Conservation (phyloP, 2,113 vertebrate species). For the Danionella cerebrum region DNA sequence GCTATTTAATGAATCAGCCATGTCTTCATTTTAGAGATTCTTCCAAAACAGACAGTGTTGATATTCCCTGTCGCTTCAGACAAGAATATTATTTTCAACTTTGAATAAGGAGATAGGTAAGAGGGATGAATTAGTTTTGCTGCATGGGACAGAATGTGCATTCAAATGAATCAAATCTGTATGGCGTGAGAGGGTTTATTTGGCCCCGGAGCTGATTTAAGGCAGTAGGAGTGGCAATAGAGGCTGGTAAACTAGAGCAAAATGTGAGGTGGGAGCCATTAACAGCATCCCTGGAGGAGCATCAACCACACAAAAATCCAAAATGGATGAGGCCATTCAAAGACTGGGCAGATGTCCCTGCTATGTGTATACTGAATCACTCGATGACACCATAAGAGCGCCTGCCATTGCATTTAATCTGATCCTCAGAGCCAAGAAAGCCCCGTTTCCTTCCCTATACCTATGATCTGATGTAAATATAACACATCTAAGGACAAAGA, state of each 20-base stretch:
- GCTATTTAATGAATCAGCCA: neutral
- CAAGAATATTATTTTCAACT: neutral
- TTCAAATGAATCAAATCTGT: conserved; percentile 8
- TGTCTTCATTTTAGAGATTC: neutral
- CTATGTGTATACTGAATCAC: conserved; percentile 25
- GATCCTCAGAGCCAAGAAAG: conserved; percentile 22
- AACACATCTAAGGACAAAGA: conserved; percentile 20
- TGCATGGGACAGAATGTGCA: neutral
- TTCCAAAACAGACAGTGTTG: neutral
- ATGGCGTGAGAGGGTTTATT: conserved; percentile 11
- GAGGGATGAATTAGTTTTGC: neutral
- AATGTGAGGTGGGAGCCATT: neutral
- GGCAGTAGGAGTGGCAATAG: neutral
- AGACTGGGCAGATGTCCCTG: conserved; percentile 16
- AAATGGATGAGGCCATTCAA: conserved; percentile 28
- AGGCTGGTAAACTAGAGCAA: neutral
- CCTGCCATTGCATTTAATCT: conserved; percentile 29
- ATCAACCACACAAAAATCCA: neutral
- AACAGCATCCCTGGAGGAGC: conserved; percentile 7
- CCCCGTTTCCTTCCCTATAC: conserved; percentile 8
- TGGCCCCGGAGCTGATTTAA: conserved; percentile 22
- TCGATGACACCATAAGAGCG: conserved; percentile 1
- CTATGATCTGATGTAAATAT: conserved; percentile 20
- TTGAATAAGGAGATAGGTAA: neutral
- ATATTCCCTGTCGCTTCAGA: conserved; percentile 2